Base-by-base conservation (phyloP, 2,888 invertebrate species). In the Sylvicola fuscatus region DNA sequence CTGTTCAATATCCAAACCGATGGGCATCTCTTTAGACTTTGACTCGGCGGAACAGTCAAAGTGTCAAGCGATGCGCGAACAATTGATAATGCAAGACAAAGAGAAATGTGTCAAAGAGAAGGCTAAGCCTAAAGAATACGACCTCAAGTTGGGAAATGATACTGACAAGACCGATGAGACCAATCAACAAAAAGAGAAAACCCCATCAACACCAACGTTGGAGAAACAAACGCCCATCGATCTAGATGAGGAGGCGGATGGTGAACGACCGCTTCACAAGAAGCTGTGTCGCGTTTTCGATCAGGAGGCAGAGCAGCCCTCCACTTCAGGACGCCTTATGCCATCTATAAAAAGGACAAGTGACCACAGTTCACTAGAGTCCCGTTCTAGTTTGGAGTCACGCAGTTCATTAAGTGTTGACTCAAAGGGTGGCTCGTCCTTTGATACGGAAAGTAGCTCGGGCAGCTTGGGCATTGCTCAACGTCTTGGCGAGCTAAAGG, bases 1-100 rank as follows among this genome's bases (percentile, higher is more conserved):
- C 52, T 81, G 81, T 51, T 80, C 82, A 1, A 80, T 82, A 45
- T 80, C 81, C 1, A 64, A 77, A 40, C 77, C 81, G 0, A 59
- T 82, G 35, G 82, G 82, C 1, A 74, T 81, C 44, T 81, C 81
- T 3, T 79, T 77, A 53, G 74, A 73, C 46, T 68, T 71, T 26
- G 71, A 71, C 50, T 66, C 64, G 48, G 65, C 74, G 43, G 71
- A 73, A 28, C 70, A 71, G 39, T 66, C 66, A 42, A 56, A 58
- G 43, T 59, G 59, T 37, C 52, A 64, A 30, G 68, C 67, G 46
- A 61, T 75, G 11, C 66, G 68, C 40, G 67, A 70, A 45, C 65
- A 68, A 45, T 61, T 69, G 38, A 64, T 69, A 14, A 58, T 70
- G 50, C 29, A 8, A 6, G 14, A 29, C n/a, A 13, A 29, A n/a